phyloP scores from a whole-genome alignment of 2,888 invertebrate species.

The Clistopyga incitator region DNA sequence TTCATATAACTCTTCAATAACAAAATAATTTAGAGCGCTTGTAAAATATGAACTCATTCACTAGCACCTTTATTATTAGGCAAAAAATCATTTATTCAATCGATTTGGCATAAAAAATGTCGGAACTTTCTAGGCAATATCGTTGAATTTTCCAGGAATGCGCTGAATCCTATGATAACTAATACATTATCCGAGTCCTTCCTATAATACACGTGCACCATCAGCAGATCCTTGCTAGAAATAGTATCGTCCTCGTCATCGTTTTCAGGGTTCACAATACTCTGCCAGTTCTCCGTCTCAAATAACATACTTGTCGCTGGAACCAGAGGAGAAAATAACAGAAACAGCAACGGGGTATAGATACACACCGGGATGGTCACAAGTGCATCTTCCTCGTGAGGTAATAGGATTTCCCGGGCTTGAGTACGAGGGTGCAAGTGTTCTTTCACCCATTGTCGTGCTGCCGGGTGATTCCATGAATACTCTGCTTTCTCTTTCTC shows the following conservation, averaged over 20 bases:
- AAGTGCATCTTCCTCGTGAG: conserved; percentile 41
- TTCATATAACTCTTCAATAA: no score
- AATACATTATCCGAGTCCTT: not conserved
- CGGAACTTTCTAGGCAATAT: not conserved
- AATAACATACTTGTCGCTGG: not conserved
- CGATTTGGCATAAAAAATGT: no score
- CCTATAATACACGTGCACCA: not conserved
- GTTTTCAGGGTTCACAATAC: not conserved
- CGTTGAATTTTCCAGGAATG: not conserved
- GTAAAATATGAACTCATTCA: no score
- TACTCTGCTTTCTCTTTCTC: conserved; percentile 40
- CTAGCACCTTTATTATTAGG: no score
- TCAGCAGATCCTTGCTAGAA: not conserved
- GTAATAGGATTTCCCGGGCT: conserved; percentile 53
- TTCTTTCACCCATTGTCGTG: conserved; percentile 51
- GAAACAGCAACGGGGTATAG: conserved; percentile 11
- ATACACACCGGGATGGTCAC: conserved; percentile 12
- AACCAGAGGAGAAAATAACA: not conserved
- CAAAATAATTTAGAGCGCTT: no score
- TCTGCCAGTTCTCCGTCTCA: not conserved
- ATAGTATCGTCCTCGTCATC: conserved; percentile 8
- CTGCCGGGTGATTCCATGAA: conserved; percentile 47
- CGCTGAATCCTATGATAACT: not conserved
- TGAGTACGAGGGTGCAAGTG: conserved; percentile 7
- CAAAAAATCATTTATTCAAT: no score